Evolutionary conservation across 53 echinoderm and acorn worm genomes (phyloP).

Genomic region (Antedon mediterranea): DNA sequence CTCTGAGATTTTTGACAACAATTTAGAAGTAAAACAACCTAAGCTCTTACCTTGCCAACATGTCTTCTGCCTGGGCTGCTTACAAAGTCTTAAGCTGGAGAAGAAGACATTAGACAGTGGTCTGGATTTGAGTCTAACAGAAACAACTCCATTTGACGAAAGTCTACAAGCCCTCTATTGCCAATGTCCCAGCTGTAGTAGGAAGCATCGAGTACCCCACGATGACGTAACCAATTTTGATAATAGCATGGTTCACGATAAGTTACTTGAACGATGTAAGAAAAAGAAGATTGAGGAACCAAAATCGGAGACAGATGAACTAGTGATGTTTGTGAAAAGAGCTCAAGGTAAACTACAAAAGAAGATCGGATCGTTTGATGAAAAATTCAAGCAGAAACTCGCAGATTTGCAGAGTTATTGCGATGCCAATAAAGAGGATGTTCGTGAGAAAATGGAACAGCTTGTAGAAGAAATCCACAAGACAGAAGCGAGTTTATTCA

Average conservation of each 20-base stretch:
- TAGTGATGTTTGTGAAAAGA: background rate
- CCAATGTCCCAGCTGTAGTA: background rate
- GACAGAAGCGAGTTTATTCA: background rate
- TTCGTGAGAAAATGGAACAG: background rate
- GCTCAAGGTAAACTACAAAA: background rate
- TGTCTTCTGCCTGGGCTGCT: background rate
- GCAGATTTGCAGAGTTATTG: background rate
- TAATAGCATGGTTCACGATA: background rate
- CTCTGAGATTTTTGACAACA: background rate
- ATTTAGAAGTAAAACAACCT: background rate
- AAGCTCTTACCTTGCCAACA: background rate
- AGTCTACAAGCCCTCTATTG: background rate
- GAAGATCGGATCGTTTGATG: background rate
- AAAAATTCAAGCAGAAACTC: background rate
- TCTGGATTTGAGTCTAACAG: background rate
- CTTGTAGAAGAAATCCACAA: background rate
- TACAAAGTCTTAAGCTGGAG: background rate
- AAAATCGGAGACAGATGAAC: background rate
- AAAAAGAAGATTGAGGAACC: background rate
- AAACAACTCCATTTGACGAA: background rate
- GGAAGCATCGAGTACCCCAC: background rate
- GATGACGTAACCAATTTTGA: background rate
- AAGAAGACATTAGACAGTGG: background rate
- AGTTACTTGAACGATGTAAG: background rate
- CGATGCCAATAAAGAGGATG: background rate